Conservation (phyloP, 1,140 invertebrate genomes). For the Saccostrea echinata region DNA sequence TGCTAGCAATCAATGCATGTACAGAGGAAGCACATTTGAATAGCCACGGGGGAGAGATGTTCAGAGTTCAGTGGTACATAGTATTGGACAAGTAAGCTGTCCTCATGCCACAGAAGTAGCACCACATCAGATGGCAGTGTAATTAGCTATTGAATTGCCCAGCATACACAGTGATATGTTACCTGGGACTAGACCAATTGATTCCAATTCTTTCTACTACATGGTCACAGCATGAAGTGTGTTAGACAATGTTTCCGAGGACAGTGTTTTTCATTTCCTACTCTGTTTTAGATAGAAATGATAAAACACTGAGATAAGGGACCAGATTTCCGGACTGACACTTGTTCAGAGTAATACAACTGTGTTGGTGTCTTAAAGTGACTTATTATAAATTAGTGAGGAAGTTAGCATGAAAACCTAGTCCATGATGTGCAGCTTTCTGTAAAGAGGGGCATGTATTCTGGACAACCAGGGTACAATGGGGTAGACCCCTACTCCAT, state of each 20-base stretch:
- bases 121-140: background rate
- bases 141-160: constrained; percentile 23
- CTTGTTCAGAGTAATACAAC: background rate
- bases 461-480: constrained; percentile 15
- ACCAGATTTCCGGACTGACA: constrained; percentile 20
- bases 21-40: constrained; percentile 2
- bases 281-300: constrained; percentile 7
- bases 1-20: constrained; percentile 19
- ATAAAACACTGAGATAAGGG: constrained; percentile 11
- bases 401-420: background rate
- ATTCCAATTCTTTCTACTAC: background rate
- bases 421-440: background rate
- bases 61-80: background rate
- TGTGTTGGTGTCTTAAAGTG: background rate
- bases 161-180: background rate
- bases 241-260: background rate
- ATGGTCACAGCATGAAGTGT: background rate
- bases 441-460: background rate
- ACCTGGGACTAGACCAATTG: constrained; percentile 27
- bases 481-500: background rate
- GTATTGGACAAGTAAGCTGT: constrained; percentile 22
- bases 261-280: constrained; percentile 19
- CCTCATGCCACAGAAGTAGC: background rate
- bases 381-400: background rate
- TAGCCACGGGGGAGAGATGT: background rate